phyloP scores from a whole-genome alignment of 2,113 vertebrate species.

The Capreolus pygargus region DNA sequence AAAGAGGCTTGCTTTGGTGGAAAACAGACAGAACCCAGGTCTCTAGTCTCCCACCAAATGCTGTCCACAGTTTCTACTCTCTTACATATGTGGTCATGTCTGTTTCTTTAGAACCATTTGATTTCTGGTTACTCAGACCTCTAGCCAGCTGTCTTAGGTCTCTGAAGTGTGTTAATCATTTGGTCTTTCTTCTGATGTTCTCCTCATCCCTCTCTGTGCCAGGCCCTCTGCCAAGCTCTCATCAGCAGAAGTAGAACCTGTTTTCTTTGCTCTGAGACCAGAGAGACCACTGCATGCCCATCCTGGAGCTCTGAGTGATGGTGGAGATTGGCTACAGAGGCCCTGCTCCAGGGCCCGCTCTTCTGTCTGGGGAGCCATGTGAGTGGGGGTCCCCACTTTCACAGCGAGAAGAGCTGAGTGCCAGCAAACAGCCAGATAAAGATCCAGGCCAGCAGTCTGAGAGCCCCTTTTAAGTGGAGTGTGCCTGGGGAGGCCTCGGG shows the following conservation, averaged over 20 bases:
- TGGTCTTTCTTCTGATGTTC: not conserved
- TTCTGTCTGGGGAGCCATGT: not conserved
- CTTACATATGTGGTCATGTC: accelerated
- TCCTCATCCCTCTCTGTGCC: accelerated
- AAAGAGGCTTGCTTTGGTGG: not conserved
- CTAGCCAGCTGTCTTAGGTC: not conserved
- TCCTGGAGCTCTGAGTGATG: not conserved
- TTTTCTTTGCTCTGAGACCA: not conserved
- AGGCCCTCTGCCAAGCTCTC: not conserved
- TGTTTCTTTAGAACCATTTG: not conserved
- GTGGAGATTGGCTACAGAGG: too few relatives aligned
- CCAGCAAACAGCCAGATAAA: not conserved
- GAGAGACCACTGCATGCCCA: not conserved
- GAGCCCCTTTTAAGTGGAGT: not conserved
- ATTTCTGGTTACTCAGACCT: not conserved
- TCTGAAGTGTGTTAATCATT: not conserved
- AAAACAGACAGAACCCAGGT: not conserved
- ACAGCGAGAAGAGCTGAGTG: not conserved
- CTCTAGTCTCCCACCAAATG: not conserved
- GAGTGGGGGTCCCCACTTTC: not conserved
- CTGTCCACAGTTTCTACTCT: not conserved
- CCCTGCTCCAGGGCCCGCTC: not conserved
- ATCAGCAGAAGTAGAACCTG: not conserved
- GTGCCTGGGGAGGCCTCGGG: not conserved
- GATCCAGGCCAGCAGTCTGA: not conserved